Evolutionary conservation across 2,888 invertebrate genomes (phyloP).

Genomic region (Entomobrya multifasciata): DNA sequence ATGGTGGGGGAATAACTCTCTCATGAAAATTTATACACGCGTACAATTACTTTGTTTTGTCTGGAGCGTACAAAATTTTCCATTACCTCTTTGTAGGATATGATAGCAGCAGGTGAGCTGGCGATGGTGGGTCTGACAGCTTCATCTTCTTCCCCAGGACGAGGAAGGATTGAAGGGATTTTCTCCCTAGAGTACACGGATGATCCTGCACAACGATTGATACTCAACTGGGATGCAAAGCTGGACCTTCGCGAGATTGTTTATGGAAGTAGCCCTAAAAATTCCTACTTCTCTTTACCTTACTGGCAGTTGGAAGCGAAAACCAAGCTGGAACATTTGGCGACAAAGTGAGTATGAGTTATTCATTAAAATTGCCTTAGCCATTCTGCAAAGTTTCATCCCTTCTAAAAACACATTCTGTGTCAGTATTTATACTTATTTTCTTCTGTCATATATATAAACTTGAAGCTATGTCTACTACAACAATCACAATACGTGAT

Average conservation of each 20-base stretch:
- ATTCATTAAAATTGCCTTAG: constrained; percentile 79
- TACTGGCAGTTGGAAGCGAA: constrained; percentile 78
- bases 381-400: constrained; percentile 54
- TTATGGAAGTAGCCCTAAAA: constrained; percentile 51
- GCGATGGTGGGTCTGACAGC: constrained; percentile 72
- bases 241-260: constrained; percentile 68
- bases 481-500: no score
- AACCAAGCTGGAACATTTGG: constrained; percentile 76
- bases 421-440: constrained; percentile 25
- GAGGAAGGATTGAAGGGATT: constrained; percentile 76
- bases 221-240: constrained; percentile 73
- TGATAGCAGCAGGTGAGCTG: constrained; percentile 75
- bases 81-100: constrained; percentile 72
- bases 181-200: constrained; percentile 77
- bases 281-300: constrained; percentile 40
- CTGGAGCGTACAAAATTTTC: constrained; percentile 49
- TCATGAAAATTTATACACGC: constrained; percentile 59
- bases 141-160: constrained; percentile 72
- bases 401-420: constrained; percentile 15
- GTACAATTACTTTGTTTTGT: constrained; percentile 64
- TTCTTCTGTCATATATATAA: constrained; percentile 7
- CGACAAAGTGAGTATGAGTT: constrained; percentile 80
- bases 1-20: constrained; percentile 22
- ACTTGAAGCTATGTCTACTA: neutral
- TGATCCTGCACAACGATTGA: constrained; percentile 77